These are phyloP conservation scores for Manacus vitellinus DNA, from an alignment of 2,113 vertebrate species.

Conservation along the genomic window DNA sequence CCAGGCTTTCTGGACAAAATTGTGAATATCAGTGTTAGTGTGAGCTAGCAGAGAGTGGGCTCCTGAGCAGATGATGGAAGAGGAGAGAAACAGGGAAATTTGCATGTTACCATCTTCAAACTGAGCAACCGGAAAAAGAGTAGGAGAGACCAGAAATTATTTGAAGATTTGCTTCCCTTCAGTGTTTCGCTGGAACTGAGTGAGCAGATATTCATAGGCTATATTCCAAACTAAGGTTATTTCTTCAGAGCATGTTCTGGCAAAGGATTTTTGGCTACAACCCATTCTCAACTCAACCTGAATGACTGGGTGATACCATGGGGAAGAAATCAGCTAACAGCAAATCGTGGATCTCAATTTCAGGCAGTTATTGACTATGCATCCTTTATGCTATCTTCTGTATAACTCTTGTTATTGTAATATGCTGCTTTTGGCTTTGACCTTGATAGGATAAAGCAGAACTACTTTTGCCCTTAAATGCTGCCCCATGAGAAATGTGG, in stretches of 20 bases:
- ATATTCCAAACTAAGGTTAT: not conserved
- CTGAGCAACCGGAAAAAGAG: not conserved
- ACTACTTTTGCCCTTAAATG: not conserved
- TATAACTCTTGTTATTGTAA: not conserved
- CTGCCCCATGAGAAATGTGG: not conserved
- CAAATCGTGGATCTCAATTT: not conserved
- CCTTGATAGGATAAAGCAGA: not conserved
- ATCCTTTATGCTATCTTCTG: not conserved
- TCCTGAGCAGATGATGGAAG: not conserved
- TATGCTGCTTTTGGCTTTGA: not conserved
- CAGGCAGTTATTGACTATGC: not conserved
- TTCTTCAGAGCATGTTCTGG: slow-evolving; percentile 1
- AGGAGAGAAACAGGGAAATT: not conserved
- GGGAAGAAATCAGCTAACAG: not conserved
- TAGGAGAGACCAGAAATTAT: not conserved
- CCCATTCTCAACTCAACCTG: not conserved
- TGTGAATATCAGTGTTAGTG: not conserved
- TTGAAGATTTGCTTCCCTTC: not conserved
- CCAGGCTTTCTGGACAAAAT: not conserved
- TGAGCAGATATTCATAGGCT: not conserved
- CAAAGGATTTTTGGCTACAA: not conserved
- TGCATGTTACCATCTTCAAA: not conserved
- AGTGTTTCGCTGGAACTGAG: not conserved
- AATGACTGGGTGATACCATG: slow-evolving; percentile 7
- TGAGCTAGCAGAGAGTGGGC: not conserved